Evolutionary conservation across 2,888 invertebrate species (phyloP), one percentile per base, ranked within the genome.

Genomic region (Nycteola revayana): DNA sequence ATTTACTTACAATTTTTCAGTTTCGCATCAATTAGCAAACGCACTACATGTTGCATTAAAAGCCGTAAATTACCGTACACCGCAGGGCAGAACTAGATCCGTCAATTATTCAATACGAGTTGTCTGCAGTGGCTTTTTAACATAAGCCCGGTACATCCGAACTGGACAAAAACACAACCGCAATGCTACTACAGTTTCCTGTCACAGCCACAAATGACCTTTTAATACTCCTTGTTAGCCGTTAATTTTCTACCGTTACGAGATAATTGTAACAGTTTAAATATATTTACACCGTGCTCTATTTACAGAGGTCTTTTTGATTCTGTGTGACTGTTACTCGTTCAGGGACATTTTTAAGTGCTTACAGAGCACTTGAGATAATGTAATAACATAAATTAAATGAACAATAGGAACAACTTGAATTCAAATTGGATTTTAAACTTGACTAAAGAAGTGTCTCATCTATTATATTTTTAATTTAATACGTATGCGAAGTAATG

Each of bases 191-290:
- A 66, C 61, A 65, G 76, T 73, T 83, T 85, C 84, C 85, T 81
- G 81, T 62, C 66, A 37, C 59, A 61, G 79, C 86, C 86, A 59
- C 87, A 82, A 83, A 83, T 70, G 69, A 73, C 75, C 77, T 80
- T 77, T 84, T 78, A 78, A 76, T 79, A 70, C 61, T 58, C 58
- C 66, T 71, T 52, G 71, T 79, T 63, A 59, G 45, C 72, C 75
- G 69, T 66, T 76, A 76, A 81, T 81, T 68, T 63, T 61, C 51
- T 53, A 68, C 67, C 68, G 72, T 75, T 75, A 71, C 36, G 31
- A 26, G 38, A 59, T 71, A 66, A 73, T 70, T 68, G 43, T 56
- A 49, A 40, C 28, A 35, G 38, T 36, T 43, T 61, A 56, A 54
- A 38, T 59, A 53, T n/a, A n/a, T n/a, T n/a, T n/a, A n/a, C n/a